Evolutionary conservation across 2,888 invertebrate genomes (phyloP), one percentile per base, ranked within the genome.

Genomic region (Marronus borbonicus): DNA sequence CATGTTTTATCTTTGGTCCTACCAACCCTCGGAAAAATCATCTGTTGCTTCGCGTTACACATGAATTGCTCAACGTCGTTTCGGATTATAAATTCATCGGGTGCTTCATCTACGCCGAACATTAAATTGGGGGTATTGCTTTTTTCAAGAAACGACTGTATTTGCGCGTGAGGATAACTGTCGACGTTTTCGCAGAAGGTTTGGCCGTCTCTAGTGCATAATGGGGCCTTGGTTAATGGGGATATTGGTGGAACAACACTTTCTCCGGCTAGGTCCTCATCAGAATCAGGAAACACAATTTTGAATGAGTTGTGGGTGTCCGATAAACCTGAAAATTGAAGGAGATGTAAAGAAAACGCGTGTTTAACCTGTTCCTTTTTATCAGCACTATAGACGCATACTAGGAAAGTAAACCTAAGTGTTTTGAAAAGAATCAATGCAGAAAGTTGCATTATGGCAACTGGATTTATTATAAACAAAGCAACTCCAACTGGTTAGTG

Each of bases 1-100:
- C 94, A 95, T 80, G 92, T 89, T 12, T 91, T 91, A n/a, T 92
- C 89, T 80, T 90, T 89, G 74, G 91, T 93, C 78, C 89, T 86
- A 0, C 92, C 94, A 0, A 90, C 88, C 86, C 92, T 89, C 0
- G 95, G 95, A 82, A 89, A 92, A 12, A 93, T 88, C 0, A 93
- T 86, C 87, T 90, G 89, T 75, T 89, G 89, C 85, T 81, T 68
- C 1, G 86, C 82, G 3, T 82, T 77, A 78, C 88, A 88, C 17
- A 88, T 77, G 76, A 84, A 87, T 8, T 78, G 78, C 10, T 85
- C 86, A 3, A 82, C 80, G n/a, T 83, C 83, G 24, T 86, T 78
- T 65, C 87, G 72, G 76, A 86, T 84, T 31, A 82, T 79, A 28
- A 85, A 81, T 78, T 83, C 83, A 17, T 82, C 79, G 8, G 82